Evolutionary conservation across 2,113 vertebrate genomes (phyloP).

Genomic region (Narcine bancroftii): DNA sequence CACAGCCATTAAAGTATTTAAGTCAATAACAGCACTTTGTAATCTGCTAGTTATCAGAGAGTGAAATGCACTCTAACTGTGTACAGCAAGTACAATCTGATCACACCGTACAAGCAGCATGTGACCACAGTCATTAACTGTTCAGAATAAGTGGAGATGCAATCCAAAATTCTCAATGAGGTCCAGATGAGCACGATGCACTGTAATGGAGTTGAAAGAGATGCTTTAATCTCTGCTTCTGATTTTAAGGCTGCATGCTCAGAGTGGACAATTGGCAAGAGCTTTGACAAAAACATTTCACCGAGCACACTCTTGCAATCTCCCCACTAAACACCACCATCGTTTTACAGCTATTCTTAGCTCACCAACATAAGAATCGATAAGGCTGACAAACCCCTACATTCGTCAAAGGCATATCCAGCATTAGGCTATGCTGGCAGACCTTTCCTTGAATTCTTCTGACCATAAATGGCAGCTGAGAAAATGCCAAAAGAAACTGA

Average conservation of each 20-base stretch:
- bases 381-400: neutral
- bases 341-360: slow-evolving; percentile 27
- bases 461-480: slow-evolving; percentile 33
- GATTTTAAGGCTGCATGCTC: neutral
- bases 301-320: neutral
- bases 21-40: slow-evolving; percentile 12
- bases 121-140: neutral
- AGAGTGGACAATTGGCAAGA: slow-evolving; percentile 19
- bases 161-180: slow-evolving; percentile 21
- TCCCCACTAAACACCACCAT: slow-evolving; percentile 10
- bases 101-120: neutral
- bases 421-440: neutral
- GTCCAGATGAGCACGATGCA: neutral
- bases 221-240: slow-evolving; percentile 9
- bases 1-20: slow-evolving; percentile 22
- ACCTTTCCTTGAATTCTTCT: neutral
- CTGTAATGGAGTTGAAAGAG: neutral
- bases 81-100: neutral
- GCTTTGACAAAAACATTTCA: neutral
- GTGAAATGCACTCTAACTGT: slow-evolving; percentile 28
- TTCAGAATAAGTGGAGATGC: neutral
- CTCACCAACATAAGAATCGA: neutral
- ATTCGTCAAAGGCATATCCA: neutral
- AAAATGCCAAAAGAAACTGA: neutral
- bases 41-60: slow-evolving; percentile 11